A percentile compares a stretch with the other conserved stretches of the same genome.
Evolutionary conservation across 1,140 invertebrate genomes (phyloP).

Genomic region (Brachionus sp.): DNA sequence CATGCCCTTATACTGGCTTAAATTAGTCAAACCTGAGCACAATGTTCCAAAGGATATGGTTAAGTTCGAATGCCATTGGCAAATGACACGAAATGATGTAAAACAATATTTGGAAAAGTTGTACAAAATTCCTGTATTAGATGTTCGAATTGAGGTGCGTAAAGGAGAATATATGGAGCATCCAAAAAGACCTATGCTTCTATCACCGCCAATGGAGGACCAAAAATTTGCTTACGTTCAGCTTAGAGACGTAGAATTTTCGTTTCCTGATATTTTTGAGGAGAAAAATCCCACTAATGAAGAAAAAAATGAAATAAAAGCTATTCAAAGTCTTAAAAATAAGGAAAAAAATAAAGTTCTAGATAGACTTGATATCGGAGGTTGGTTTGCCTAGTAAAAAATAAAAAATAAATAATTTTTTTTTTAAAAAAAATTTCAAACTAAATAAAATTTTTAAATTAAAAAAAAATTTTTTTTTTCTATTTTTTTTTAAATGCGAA

Average conservation of each 20-base stretch:
- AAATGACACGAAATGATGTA: slow-evolving; percentile 39
- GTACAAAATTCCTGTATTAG: slow-evolving; percentile 39
- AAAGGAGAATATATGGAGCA: slow-evolving; percentile 41
- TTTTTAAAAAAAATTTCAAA: not conserved
- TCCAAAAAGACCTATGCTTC: not conserved
- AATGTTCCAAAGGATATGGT: slow-evolving; percentile 33
- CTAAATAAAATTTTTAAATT: not conserved
- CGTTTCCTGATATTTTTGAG: slow-evolving; percentile 36
- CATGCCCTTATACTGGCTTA: slow-evolving; percentile 38
- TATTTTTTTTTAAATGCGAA: not conserved
- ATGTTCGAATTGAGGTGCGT: slow-evolving; percentile 10
- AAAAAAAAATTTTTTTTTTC: not conserved
- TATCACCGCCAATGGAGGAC: slow-evolving; percentile 34
- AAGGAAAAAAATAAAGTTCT: slow-evolving; percentile 43
- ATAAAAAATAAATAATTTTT: not conserved
- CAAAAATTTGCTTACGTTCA: slow-evolving; percentile 45
- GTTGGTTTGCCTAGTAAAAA: slow-evolving; percentile 26
- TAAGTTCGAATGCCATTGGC: slow-evolving; percentile 45
- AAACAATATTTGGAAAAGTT: slow-evolving; percentile 46
- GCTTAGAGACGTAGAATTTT: not conserved
- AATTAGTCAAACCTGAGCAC: slow-evolving; percentile 7
- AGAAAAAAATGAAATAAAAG: slow-evolving; percentile 13
- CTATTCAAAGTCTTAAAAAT: slow-evolving; percentile 3
- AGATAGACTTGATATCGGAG: slow-evolving; percentile 30
- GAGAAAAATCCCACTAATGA: slow-evolving; percentile 4